Evolutionary conservation across 2,797 vertebrate species (phyloP), one percentile per base, ranked within the genome.

Genomic region (Merluccius polli): DNA sequence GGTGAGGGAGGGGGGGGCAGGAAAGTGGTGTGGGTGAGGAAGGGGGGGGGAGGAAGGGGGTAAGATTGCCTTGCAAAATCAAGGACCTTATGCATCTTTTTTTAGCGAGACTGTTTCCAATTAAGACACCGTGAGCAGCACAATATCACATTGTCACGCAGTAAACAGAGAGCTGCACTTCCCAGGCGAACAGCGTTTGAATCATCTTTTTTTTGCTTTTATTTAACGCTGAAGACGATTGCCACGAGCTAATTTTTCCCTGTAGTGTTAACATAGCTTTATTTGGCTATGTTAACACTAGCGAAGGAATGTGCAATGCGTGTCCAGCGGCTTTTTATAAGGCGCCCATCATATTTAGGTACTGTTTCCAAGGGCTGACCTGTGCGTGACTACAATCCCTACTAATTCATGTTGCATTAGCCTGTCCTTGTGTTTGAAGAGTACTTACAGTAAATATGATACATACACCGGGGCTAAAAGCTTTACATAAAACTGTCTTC

Each of bases 391-490:
- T 87, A 91, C 84, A 41, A 88, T 88, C 87, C 78, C 83, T 85
- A 83, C 87, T 90, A 85, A 85, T 93, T 92, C 89, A 85, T 73
- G 9, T 75, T 87, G 84, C 89, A 83, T 90, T 92, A 94, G 89
- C 77, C 88, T 83, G 88, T 80, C 84, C 85, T 81, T 88, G 88
- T 89, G 91, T 93, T 94, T 94, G 92, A 94, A 94, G 93, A 94
- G 91, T 93, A 93, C 93, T 94, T 94, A 94, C 93, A 93, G 93
- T 94, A 94, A 94, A 95, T 95, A 94, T 95, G 94, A 95, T 94
- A 93, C 93, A 95, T 93, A 94, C 92, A 90, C 93, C 88, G 84
- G 89, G 90, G 89, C 94, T 95, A 94, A 95, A 94, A 95, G 94
- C 94, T 93, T 94, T 92, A 92, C 93, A 94, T 94, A 94, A 94